Percentiles rank a stretch among this genome's conserved stretches.
Evolutionary conservation across 2,888 invertebrate genomes (phyloP).

Genomic region (Urechis unicinctus): DNA sequence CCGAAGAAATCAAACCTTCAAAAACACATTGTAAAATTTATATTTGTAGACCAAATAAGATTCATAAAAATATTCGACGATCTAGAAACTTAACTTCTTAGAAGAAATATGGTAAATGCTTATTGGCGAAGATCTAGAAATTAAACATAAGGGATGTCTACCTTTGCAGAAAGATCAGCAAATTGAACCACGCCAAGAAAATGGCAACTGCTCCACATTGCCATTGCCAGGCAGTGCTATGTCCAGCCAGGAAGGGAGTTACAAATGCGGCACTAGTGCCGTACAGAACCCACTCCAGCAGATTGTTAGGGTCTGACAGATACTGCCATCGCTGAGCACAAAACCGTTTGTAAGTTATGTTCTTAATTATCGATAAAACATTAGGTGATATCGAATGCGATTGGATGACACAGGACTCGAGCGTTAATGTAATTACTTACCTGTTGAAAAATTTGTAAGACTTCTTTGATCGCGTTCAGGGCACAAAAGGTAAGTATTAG

Average conservation of each 20-base stretch:
- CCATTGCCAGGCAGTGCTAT: conserved; percentile 35
- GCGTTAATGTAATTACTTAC: no score
- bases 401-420: no score
- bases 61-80: no score
- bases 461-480: conserved; percentile 66
- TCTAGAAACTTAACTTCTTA: no score
- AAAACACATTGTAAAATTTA: no score
- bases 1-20: conserved; percentile 58
- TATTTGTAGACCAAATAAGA: no score
- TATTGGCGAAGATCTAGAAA: no score
- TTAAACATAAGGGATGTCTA: no score
- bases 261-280: conserved; percentile 67
- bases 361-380: no score
- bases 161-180: conserved; percentile 75
- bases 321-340: conserved; percentile 33
- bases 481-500: conserved; percentile 61
- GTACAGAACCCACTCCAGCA: conserved; percentile 75
- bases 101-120: no score
- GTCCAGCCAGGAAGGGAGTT: conserved; percentile 28
- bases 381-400: no score
- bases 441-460: conserved; percentile 71
- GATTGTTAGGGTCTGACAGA: conserved; percentile 54
- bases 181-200: conserved; percentile 84
- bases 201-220: conserved; percentile 74
- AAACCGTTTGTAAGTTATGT: no score